Evolutionary conservation across 2,797 vertebrate genomes (phyloP), one percentile per base, ranked within the genome.

Genomic region (Salarias fasciatus): DNA sequence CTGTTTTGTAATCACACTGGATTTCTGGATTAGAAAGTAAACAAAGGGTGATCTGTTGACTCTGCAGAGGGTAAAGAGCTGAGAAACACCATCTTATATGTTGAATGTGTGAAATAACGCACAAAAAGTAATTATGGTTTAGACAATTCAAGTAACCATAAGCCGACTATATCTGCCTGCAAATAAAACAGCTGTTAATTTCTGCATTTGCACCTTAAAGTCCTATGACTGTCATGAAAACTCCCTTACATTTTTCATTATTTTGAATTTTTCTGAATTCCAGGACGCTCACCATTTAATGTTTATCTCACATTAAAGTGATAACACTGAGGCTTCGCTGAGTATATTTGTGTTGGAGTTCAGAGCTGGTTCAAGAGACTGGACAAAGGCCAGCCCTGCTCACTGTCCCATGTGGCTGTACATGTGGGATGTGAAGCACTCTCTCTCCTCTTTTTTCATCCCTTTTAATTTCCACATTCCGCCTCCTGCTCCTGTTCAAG

Each of bases 281-380:
- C 7, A 30, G 28, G 4, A 18, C 46, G 60, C 59, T 14, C 0
- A 38, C 30, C 24, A 47, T 15, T 6, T 18, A 12, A 13, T 12
- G 4, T 48, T 46, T 14, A 47, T 51, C 40, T 47, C 43, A 15
- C 18, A 3, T 47, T 50, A 59, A 50, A 9, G 12, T 35, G 9
- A 29, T 1, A 53, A 29, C 14, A 45, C 9, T 0, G 5, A 49
- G 43, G 50, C 9, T 0, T 36, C 38, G 75, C 52, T 77, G 49
- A 33, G 18, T 68, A 11, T 73, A 24, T 73, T 75, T 75, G 11
- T 44, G 29, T 70, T 56, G n/a, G 43, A 63, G 35, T 66, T 50
- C 45, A 64, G 33, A 61, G n/a, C 12, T 18, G 15, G 46, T 18
- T 53, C 30, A 48, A 28, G 36, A 40, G 53, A 70, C 15, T 76